Base-by-base conservation (phyloP, 2,113 vertebrate species). In the Mesitornis unicolor region DNA sequence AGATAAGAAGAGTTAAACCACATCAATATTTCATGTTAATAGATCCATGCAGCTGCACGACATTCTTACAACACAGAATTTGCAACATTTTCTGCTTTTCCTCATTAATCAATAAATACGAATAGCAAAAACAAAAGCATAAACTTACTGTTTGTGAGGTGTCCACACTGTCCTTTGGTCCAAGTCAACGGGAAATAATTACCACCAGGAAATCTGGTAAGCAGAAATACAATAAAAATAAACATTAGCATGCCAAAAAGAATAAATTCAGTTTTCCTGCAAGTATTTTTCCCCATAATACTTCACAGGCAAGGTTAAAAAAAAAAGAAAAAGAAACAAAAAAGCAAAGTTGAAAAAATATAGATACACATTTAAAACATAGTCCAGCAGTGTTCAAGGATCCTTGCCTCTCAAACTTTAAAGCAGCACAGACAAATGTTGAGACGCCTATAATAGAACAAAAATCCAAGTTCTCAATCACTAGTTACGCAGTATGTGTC, bases 401-500 rank as follows among this genome's bases (percentile, higher is more conserved):
- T 97, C 88, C 96, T 95, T 68, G 95, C 89, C 94, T 97, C 98
- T 97, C 95, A 97, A 98, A 98, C 97, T 97, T 98, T 98, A 97
- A 97, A 96, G 94, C 95, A 94, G 95, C 86, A 94, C 96, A 96
- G 86, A 94, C 90, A 95, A 97, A 97, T 70, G 96, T 95, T 94
- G 95, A 97, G 96, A 89, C 56, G 75, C 92, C 95, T 94, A 96
- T 89, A 97, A 94, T 59, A 86, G 97, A 97, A 96, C 97, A 97
- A 97, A 97, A 96, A 96, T 97, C 97, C 97, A 89, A 98, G 96
- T 98, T 97, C 93, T 42, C 94, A 95, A 95, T 98, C 98, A 97
- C 95, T 96, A 97, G 95, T 97, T 97, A 97, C 93, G 57, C 87
- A 97, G 95, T 96, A 91, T 97, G 85, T 97, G 96, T 95, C 96